These are phyloP conservation scores for Limanda limanda DNA, from an alignment of 2,113 vertebrate species.

Conservation along the genomic window DNA sequence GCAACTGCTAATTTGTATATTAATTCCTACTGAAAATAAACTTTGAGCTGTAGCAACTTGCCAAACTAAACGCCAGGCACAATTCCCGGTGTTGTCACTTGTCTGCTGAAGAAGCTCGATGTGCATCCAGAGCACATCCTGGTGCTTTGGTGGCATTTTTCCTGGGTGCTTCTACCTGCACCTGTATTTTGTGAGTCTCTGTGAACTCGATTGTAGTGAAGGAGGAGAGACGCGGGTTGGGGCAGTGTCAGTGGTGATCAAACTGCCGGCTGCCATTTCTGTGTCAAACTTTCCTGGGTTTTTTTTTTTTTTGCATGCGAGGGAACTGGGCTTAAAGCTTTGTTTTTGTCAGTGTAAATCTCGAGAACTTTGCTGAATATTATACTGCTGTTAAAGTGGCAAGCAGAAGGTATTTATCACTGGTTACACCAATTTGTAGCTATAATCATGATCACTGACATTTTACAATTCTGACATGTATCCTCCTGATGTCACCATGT, in stretches of 20 bases:
- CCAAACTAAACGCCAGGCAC: too few relatives aligned
- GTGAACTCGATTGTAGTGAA: slow-evolving; percentile 68
- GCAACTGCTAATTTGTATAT: too few relatives aligned
- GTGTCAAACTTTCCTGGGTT: slow-evolving; percentile 53
- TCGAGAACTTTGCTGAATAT: slow-evolving; percentile 36
- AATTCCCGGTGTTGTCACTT: not conserved
- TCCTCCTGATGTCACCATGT: too few relatives aligned
- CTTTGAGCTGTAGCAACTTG: not conserved
- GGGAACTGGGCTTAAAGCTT: slow-evolving; percentile 6
- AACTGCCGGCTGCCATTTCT: slow-evolving; percentile 68
- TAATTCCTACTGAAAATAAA: not conserved
- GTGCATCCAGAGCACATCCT: slow-evolving; percentile 15
- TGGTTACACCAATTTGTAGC: not conserved
- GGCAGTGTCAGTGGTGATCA: slow-evolving; percentile 68
- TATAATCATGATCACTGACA: not conserved
- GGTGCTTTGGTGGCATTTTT: slow-evolving; percentile 57
- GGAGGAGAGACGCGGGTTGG: slow-evolving; percentile 50
- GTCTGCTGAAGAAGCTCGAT: slow-evolving; percentile 17
- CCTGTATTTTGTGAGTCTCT: slow-evolving; percentile 70
- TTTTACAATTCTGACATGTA: too few relatives aligned
- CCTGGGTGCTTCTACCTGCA: slow-evolving; percentile 37
- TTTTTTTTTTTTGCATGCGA: not conserved
- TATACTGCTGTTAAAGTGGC: not conserved
- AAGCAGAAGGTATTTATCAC: not conserved
- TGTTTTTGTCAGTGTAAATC: slow-evolving; percentile 64